Evolutionary conservation across 1,140 invertebrate genomes (phyloP), one percentile per base, ranked within the genome.

Genomic region (Scaptodrosophila lebanonensis): DNA sequence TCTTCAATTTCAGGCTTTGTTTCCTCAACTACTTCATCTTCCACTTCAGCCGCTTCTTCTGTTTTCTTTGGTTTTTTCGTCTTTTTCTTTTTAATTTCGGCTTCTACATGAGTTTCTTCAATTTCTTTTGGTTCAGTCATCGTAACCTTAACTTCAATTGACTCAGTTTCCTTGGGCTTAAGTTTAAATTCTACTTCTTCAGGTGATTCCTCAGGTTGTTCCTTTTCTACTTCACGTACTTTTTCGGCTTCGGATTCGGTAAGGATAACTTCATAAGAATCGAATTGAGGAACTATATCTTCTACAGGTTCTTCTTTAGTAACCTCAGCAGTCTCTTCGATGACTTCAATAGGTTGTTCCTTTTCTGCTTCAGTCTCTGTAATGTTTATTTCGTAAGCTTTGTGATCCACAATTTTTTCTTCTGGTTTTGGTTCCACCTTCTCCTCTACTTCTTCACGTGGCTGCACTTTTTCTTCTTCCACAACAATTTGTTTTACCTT

Each of bases 31-130:
- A 51, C 5, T 4, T 51, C 20, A 40, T 79, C 63, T 42, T 79
- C 65, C 1, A 69, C 44, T 27, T 38, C 45, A 36, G 54, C 58
- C 6, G 25, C 50, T 44, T 69, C 88, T 52, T 83, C 84, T 17
- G 69, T 40, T 17, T 86, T 88, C 59, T 88, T 88, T 2, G 88
- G 87, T 38, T 88, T 88, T 61, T 88, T 88, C n/a, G 35, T 84
- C 54, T 77, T 87, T 50, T 85, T 85, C 9, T 54, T 56, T 9
- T 79, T 83, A 1, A 83, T 49, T 44, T 68, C 53, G 13, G 70
- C 54, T 72, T 83, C 69, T 8, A 88, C 87, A 17, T 79, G 45
- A 12, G 53, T 40, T 43, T 88, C 71, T 45, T 88, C 84, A 2
- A 62, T 50, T n/a, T 39, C 20, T 38, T 75, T 77, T 33, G 83